phyloP scores from a whole-genome alignment of 2,888 invertebrate genomes.

The Lithophane socia region DNA sequence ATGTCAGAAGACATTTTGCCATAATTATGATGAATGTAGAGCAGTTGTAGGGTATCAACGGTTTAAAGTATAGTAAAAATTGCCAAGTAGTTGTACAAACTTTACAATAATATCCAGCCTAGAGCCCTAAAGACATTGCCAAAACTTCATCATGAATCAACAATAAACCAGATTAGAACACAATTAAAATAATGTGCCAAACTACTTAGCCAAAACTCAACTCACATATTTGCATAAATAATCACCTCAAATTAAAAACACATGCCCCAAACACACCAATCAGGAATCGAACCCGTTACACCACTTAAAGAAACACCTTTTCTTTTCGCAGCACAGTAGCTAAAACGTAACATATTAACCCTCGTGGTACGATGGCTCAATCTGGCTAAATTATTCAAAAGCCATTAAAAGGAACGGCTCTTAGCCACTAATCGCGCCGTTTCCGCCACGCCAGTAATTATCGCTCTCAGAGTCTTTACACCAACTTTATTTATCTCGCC shows the following conservation, averaged over 20 bases:
- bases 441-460: conserved; percentile 80
- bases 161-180: conserved; percentile 16
- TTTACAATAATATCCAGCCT: background rate
- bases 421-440: conserved; percentile 84
- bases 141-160: conserved; percentile 21
- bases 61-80: too few relatives aligned
- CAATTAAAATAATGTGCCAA: conserved; percentile 42
- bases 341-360: conserved; percentile 45
- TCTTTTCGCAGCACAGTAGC: conserved; percentile 58
- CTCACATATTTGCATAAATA: conserved; percentile 35
- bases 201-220: conserved; percentile 32
- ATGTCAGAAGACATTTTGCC: too few relatives aligned
- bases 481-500: conserved; percentile 70
- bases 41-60: too few relatives aligned
- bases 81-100: background rate
- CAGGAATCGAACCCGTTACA: conserved; percentile 56
- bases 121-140: background rate
- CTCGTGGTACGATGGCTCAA: conserved; percentile 68
- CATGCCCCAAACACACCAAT: conserved; percentile 38
- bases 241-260: conserved; percentile 49
- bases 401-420: conserved; percentile 80
- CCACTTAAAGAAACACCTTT: conserved; percentile 59
- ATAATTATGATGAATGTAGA: too few relatives aligned
- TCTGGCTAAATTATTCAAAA: conserved; percentile 79
- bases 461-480: conserved; percentile 62